Evolutionary conservation across 2,888 invertebrate species (phyloP).

Genomic region (Caenorhabditis afra): DNA sequence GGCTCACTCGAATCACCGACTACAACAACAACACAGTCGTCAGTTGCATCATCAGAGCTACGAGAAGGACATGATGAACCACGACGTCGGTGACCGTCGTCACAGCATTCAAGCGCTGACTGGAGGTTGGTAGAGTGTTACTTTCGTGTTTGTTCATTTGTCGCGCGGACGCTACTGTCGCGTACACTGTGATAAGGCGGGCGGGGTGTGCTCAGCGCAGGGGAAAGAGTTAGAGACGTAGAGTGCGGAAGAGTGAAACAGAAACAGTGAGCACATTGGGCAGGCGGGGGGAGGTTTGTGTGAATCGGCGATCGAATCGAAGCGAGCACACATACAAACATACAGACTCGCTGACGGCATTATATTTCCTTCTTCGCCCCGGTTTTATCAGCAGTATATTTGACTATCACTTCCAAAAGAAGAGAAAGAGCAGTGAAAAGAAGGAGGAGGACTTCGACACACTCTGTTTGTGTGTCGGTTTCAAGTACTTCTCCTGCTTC

Average conservation of each 20-base stretch:
- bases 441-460: conserved; percentile 5
- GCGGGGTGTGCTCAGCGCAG: neutral
- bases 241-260: conserved; percentile 31
- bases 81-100: conserved; percentile 39
- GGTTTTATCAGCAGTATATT: conserved; percentile 48
- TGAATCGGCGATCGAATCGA: conserved; percentile 52
- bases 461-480: conserved; percentile 37
- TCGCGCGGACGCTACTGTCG: conserved; percentile 12
- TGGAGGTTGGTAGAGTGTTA: conserved; percentile 24
- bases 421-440: conserved; percentile 5
- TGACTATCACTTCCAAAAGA: conserved; percentile 33
- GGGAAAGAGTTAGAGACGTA: conserved; percentile 16
- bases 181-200: conserved; percentile 8
- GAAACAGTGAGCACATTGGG: conserved; percentile 33
- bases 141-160: neutral
- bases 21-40: conserved; percentile 19
- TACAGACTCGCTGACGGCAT: conserved; percentile 53
- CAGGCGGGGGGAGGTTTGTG: conserved; percentile 31
- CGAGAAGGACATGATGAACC: conserved; percentile 28
- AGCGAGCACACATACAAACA: conserved; percentile 55
- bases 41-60: conserved; percentile 34
- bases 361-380: conserved; percentile 36
- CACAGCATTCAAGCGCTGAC: conserved; percentile 52
- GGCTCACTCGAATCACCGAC: conserved; percentile 12
- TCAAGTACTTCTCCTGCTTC: conserved; percentile 38